Evolutionary conservation across 2,797 vertebrate genomes (phyloP).

Genomic region (Pterois miles): DNA sequence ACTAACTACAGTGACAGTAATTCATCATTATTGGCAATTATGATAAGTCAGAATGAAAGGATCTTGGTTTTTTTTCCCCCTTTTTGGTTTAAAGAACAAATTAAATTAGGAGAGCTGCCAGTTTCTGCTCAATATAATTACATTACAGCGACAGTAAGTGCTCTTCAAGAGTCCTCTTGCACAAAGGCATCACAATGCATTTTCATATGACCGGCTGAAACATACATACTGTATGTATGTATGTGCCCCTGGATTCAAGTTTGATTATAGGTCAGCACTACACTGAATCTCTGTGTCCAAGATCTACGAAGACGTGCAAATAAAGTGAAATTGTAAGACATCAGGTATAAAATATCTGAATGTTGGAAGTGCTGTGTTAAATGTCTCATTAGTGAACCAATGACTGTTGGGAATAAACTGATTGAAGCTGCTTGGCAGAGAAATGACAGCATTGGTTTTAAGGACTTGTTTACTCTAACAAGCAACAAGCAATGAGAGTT

Average conservation of each 20-base stretch:
- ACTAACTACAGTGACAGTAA: constrained; percentile 30
- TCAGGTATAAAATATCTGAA: neutral
- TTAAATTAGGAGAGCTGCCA: constrained; percentile 76
- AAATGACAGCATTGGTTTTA: neutral
- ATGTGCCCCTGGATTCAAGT: neutral
- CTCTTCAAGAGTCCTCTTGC: constrained; percentile 70
- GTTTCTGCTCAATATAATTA: constrained; percentile 67
- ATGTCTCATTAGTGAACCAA: neutral
- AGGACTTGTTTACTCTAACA: neutral
- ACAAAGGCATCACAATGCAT: constrained; percentile 57
- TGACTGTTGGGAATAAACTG: neutral
- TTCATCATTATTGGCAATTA: constrained; percentile 61
- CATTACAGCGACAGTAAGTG: constrained; percentile 63
- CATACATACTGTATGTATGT: neutral
- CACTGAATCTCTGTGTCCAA: neutral
- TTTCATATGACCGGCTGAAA: constrained; percentile 7
- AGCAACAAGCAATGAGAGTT: neutral
- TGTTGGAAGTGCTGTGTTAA: neutral
- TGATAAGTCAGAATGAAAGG: constrained; percentile 70
- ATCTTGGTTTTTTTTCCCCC: constrained; percentile 70
- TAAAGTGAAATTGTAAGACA: neutral
- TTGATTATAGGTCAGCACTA: neutral
- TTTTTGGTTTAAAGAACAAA: constrained; percentile 65
- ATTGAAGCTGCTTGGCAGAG: neutral
- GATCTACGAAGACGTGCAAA: neutral